phyloP scores from a whole-genome alignment of 2,113 vertebrate genomes.

The Tupaia tana region DNA sequence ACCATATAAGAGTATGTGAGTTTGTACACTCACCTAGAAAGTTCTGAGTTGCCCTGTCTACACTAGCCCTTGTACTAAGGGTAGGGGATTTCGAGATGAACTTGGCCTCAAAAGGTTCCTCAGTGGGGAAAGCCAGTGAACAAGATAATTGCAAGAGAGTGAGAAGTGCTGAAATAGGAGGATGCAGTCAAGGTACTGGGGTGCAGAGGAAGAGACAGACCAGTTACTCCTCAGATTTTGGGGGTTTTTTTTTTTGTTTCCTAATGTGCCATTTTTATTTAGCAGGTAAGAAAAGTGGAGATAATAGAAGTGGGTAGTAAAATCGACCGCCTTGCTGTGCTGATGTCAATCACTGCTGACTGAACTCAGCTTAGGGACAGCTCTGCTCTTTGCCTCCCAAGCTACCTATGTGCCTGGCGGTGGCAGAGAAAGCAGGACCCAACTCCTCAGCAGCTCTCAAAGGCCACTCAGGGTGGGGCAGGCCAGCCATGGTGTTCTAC shows the following conservation, averaged over 20 bases:
- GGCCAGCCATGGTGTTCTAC: neutral
- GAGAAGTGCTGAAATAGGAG: neutral
- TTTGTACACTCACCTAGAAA: neutral
- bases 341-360: no score
- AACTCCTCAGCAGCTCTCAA: neutral
- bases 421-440: neutral
- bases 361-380: neutral
- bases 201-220: neutral
- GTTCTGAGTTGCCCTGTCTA: neutral
- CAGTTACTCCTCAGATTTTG: neutral
- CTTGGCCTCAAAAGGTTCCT: neutral
- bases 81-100: neutral
- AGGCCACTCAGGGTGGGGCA: neutral
- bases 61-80: neutral
- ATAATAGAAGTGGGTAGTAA: no score
- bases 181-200: neutral
- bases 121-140: neutral
- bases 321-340: neutral
- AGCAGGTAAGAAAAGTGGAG: neutral
- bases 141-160: accelerated
- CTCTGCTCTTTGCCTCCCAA: neutral
- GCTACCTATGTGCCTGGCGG: neutral
- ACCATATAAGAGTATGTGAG: neutral
- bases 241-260: neutral
- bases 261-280: neutral